A percentile compares a stretch with the other conserved stretches of the same genome.
Evolutionary conservation across 2,888 invertebrate species (phyloP).

Genomic region (Noctua pronuba): DNA sequence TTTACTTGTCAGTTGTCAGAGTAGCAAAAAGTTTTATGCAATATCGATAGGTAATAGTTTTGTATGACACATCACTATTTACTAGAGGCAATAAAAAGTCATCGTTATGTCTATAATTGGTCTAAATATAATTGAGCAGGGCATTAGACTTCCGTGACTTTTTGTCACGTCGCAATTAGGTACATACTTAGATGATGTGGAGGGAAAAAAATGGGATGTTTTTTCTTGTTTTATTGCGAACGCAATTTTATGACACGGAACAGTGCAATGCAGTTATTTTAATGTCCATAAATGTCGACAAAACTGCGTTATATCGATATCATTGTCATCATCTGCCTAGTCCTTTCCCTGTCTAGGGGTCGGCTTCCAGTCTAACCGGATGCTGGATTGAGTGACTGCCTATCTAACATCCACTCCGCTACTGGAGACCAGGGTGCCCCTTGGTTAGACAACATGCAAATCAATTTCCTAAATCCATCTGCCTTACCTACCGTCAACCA

Average conservation of each 20-base stretch:
- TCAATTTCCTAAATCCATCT: neutral
- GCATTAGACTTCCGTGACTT: neutral
- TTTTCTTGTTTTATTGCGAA: neutral
- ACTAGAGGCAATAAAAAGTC: neutral
- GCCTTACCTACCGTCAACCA: neutral
- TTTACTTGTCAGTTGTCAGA: conserved; percentile 8
- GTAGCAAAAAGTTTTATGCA: conserved; percentile 28
- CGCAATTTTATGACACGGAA: neutral
- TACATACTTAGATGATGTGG: neutral
- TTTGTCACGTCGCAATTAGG: neutral
- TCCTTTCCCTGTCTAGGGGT: neutral
- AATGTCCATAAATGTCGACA: neutral
- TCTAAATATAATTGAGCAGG: neutral
- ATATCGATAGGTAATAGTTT: conserved; percentile 4
- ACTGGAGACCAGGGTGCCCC: neutral
- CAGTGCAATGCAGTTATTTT: neutral
- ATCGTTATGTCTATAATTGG: conserved; percentile 5
- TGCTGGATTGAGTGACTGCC: neutral
- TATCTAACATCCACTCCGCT: neutral
- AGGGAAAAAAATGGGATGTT: neutral
- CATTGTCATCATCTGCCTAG: neutral
- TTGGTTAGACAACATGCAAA: neutral
- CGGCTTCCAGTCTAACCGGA: neutral
- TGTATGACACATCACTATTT: conserved; percentile 14
- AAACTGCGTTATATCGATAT: too few relatives aligned